Evolutionary conservation across 2,797 vertebrate genomes (phyloP), one percentile per base, ranked within the genome.

Genomic region (Malurus splendens): DNA sequence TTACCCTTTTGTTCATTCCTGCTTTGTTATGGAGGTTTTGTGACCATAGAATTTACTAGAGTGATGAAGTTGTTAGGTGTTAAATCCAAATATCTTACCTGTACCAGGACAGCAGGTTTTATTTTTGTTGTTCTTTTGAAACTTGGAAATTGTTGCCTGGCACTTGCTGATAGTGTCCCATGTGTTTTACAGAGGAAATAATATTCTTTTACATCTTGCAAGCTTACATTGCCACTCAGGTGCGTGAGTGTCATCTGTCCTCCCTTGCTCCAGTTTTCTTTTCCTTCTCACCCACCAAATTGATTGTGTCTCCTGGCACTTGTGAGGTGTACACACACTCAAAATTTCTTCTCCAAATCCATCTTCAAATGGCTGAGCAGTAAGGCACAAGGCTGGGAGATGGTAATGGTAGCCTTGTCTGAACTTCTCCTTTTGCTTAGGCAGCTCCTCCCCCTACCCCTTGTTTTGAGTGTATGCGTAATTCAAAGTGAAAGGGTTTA

Each of bases 241-340:
- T 72, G 14, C 0, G 0, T 30, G 18, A 38, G 18, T 7, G 0
- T n/a, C 6, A 1, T 33, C 36, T 38, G 2, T n/a, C 79, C 20
- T 79, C 45, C 36, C 3, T 4, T 47, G 27, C 73, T 84, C 22
- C n/a, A 44, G 33, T 14, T n/a, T 86, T 39, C 41, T 42, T 59
- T 72, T 61, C 61, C 32, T 74, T 50, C 39, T 85, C 36, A 48
- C 47, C 17, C 56, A 36, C 36, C 27, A 71, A 41, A 67, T 27
- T 22, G 36, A 66, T 75, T 20, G 10, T 72, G 23, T 81, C 28
- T 66, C 64, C 71, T 77, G 60, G 44, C 42, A 44, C 32, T 56
- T 25, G n/a, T 2, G 12, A 81, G 64, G 28, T 25, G 25, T 54
- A 56, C 84, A 71, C 30, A 59, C 8, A 9, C 25, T 72, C 62